Base-by-base conservation (phyloP, 2,888 invertebrate genomes). In the Hyppa rectilinea region DNA sequence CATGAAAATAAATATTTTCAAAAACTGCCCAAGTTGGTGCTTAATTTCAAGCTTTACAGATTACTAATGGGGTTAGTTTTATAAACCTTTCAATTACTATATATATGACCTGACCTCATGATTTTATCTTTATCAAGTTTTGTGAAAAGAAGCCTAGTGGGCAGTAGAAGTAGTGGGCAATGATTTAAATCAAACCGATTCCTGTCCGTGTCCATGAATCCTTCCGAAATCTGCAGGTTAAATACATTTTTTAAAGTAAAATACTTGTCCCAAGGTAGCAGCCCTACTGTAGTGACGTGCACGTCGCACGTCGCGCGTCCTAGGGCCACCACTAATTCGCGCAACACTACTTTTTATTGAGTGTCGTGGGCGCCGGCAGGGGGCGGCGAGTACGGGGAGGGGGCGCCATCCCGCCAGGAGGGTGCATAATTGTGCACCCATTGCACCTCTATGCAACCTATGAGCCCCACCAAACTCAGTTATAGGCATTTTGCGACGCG, bases 331-430 rank as follows among this genome's bases (percentile, higher is more conserved):
- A 87, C 90, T 85, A 87, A 89, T 87, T 88, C 88, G 87, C 86
- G 88, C 87, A 83, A 88, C 90, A 91, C 91, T 88, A 89, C 91
- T 91, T 90, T 91, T 89, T 89, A 90, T 90, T 88, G 87, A 90
- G 90, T 87, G 88, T 87, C 86, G 85, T 81, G 88, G 74, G 82
- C 69, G 71, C 71, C 62, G 78, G 69, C 67, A 23, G 75, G 52
- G 82, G 71, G 80, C 78, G 7, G 66, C 17, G 7, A 23, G 20
- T 31, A 14, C 26, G 56, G 38, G 31, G 80, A 59, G 80, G 68
- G 80, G 78, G 66, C 45, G 53, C 72, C 72, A 68, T 72, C 81
- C 78, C 72, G 23, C 75, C 83, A 63, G 71, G 78, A 85, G 91
- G 91, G 91, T 90, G 92, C 92, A 92, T 92, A 92, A 92, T 92